These are phyloP conservation scores for Cepaea hortensis DNA, from an alignment of 2,888 invertebrate genomes.

Conservation along the genomic window DNA sequence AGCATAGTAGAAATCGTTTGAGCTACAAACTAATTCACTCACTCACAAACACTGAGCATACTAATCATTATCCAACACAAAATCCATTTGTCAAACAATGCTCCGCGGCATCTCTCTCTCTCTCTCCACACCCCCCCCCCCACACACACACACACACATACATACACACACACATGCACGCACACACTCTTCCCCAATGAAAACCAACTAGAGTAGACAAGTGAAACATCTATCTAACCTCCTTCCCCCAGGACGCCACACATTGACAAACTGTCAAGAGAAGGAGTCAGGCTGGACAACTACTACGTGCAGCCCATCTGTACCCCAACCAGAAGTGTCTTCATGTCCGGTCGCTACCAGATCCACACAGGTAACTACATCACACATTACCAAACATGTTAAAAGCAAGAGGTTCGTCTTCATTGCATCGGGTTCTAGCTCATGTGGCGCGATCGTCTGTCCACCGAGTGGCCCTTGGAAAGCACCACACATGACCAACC, in stretches of 20 bases:
- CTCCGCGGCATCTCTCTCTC: not conserved
- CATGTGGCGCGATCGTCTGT: not conserved
- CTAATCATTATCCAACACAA: too few relatives aligned
- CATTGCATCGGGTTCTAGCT: not conserved
- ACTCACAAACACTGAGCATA: too few relatives aligned
- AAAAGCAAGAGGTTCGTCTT: too few relatives aligned
- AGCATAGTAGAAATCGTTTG: too few relatives aligned
- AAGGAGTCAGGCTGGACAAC: conserved; percentile 71
- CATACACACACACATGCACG: not conserved
- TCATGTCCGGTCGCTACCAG: conserved; percentile 72
- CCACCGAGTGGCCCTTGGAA: too few relatives aligned
- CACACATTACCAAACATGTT: not conserved
- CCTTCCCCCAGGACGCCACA: conserved; percentile 72
- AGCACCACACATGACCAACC: too few relatives aligned
- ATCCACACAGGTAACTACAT: conserved; percentile 54
- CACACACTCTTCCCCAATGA: not conserved
- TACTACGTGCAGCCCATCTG: conserved; percentile 75
- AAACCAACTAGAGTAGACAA: too few relatives aligned
- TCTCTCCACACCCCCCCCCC: not conserved
- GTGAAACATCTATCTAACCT: not conserved
- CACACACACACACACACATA: not conserved
- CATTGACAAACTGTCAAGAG: conserved; percentile 65
- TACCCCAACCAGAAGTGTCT: conserved; percentile 71
- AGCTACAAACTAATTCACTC: too few relatives aligned
- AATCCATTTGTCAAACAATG: too few relatives aligned